These are phyloP conservation scores for Catharus bicknelli DNA, from an alignment of 2,113 vertebrate genomes.

Conservation along the genomic window DNA sequence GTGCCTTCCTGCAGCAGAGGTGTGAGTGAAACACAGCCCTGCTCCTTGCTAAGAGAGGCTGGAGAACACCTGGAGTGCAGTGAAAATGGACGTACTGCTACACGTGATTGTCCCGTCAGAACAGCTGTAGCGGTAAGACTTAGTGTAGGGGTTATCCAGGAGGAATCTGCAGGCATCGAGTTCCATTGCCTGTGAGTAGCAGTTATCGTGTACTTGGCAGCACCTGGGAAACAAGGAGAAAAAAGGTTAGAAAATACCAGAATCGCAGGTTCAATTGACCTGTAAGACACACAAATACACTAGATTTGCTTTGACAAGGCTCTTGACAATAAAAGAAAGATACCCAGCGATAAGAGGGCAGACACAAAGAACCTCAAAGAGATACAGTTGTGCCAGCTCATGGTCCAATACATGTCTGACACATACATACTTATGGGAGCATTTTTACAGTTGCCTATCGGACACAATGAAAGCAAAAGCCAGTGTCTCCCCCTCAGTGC, in stretches of 20 bases:
- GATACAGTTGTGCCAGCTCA: background rate
- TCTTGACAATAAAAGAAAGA: background rate
- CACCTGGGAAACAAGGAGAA: slow-evolving; percentile 73
- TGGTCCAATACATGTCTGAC: background rate
- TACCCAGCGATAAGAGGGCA: background rate
- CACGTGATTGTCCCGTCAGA: slow-evolving; percentile 71
- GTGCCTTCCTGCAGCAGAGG: accelerated
- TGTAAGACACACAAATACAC: accelerated
- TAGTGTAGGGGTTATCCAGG: slow-evolving; percentile 80
- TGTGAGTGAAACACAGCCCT: accelerated
- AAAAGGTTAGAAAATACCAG: background rate
- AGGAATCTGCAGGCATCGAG: slow-evolving; percentile 57
- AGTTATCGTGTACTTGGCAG: slow-evolving; percentile 83
- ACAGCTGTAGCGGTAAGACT: slow-evolving; percentile 74
- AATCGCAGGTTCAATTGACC: background rate
- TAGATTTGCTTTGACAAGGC: background rate
- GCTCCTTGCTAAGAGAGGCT: background rate
- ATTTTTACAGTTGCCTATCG: background rate
- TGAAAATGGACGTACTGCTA: slow-evolving; percentile 73
- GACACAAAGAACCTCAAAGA: background rate
- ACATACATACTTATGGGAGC: accelerated
- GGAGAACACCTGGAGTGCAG: background rate
- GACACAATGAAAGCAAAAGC: background rate
- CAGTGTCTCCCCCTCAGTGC: background rate
- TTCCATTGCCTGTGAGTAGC: slow-evolving; percentile 64